A percentile compares a stretch with the other conserved stretches of the same genome.
These are phyloP conservation scores for Tretioscincus oriximinensis DNA, from an alignment of 2,113 vertebrate genomes.

Conservation along the genomic window DNA sequence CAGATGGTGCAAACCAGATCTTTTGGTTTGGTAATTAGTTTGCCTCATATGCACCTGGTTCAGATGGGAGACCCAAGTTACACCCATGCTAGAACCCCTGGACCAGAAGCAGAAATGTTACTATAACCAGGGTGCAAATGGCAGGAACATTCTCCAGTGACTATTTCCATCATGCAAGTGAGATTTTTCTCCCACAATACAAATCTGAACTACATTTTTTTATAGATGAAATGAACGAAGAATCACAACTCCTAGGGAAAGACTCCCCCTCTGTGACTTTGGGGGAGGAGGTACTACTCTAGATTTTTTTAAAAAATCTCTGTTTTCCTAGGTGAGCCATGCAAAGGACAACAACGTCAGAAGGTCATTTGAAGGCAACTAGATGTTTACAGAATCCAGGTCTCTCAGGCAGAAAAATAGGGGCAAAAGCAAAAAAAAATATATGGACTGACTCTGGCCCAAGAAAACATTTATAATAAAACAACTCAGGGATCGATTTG, in stretches of 20 bases:
- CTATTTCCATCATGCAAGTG: no score
- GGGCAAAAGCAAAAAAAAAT: neutral
- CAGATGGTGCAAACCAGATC: no score
- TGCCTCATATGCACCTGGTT: no score
- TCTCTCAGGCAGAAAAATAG: rapidly evolving
- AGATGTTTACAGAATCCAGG: rapidly evolving
- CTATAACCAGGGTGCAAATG: no score
- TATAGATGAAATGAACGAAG: no score
- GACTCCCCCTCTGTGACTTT: neutral
- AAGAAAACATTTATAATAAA: neutral
- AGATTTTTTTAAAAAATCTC: neutral
- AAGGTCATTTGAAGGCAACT: rapidly evolving
- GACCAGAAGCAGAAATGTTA: no score
- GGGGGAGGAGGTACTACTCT: neutral
- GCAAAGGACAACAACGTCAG: rapidly evolving
- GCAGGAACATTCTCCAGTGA: no score
- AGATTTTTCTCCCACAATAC: no score
- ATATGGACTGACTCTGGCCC: rapidly evolving
- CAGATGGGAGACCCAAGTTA: no score
- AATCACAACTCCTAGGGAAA: neutral
- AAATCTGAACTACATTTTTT: no score
- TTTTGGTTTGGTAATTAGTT: no score
- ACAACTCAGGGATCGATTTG: neutral
- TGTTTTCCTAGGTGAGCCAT: slow-evolving; percentile 30
- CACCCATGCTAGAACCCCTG: no score